Conservation (phyloP, 2,888 invertebrate species). For the Eupithecia tripunctaria region DNA sequence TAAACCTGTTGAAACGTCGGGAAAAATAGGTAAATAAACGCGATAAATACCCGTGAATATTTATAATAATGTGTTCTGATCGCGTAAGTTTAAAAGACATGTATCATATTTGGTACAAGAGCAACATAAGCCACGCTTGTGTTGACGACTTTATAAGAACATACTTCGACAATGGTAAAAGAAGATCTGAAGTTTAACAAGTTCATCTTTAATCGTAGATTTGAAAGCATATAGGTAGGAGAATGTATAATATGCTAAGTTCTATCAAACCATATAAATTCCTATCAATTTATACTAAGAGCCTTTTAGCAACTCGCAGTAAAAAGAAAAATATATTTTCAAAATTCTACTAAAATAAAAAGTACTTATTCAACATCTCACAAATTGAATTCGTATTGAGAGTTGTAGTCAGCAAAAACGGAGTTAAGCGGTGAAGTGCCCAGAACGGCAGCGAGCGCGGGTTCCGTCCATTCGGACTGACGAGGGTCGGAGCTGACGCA, state of each 20-base stretch:
- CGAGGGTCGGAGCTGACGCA: constrained; percentile 20
- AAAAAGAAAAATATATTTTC: not conserved
- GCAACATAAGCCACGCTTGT: not conserved
- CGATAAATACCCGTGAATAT: too few relatives aligned
- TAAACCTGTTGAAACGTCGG: too few relatives aligned
- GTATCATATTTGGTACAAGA: not conserved
- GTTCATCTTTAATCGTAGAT: not conserved
- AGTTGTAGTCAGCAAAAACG: constrained; percentile 18
- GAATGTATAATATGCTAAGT: not conserved
- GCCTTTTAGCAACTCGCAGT: not conserved
- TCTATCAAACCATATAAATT: not conserved
- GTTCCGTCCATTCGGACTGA: constrained; percentile 22
- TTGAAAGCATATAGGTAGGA: not conserved
- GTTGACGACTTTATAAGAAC: too few relatives aligned
- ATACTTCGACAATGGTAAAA: not conserved
- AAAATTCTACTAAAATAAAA: not conserved
- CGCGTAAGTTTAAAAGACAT: too few relatives aligned
- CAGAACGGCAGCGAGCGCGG: constrained; percentile 13
- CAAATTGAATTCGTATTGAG: constrained; percentile 14
- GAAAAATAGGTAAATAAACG: too few relatives aligned
- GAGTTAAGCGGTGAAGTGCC: constrained; percentile 2
- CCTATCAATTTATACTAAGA: not conserved
- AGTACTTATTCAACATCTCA: constrained; percentile 8
- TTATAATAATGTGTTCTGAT: too few relatives aligned
- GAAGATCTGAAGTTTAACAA: not conserved